Conservation (phyloP, 1,140 invertebrate species). For the Ceratosolen solmsi region DNA sequence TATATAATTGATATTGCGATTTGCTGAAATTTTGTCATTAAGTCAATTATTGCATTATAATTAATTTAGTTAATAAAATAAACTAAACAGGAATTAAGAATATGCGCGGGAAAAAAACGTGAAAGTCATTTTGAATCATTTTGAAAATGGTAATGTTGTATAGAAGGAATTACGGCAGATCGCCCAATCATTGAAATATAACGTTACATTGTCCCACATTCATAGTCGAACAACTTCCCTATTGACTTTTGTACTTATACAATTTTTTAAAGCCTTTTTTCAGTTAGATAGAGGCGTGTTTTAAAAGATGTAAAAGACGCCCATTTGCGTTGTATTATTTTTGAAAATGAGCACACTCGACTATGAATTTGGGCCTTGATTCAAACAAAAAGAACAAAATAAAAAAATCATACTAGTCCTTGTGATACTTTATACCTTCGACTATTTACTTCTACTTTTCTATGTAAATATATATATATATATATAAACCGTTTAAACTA, state of each 20-base stretch:
- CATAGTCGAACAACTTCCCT: constrained; percentile 33
- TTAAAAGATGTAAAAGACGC: not conserved
- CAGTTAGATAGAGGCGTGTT: not conserved
- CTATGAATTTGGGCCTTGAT: constrained; percentile 51
- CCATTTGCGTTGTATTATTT: constrained; percentile 5
- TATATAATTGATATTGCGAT: constrained; percentile 27
- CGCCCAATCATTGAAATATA: constrained; percentile 50
- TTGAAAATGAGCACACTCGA: constrained; percentile 37
- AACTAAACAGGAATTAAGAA: too few relatives aligned
- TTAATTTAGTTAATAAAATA: not conserved
- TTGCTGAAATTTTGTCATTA: not conserved
- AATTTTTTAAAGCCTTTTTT: not conserved
- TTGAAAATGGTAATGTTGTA: not conserved
- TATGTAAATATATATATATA: constrained; percentile 52
- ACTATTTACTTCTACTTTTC: constrained; percentile 69
- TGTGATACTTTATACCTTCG: constrained; percentile 71
- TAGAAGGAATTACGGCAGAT: constrained; percentile 41
- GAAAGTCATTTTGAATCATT: constrained; percentile 23
- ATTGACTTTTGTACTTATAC: not conserved
- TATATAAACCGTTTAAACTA: constrained; percentile 57
- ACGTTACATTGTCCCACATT: constrained; percentile 56
- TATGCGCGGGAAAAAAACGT: too few relatives aligned
- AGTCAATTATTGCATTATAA: constrained; percentile 21
- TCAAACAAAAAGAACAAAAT: too few relatives aligned
- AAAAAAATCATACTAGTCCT: constrained; percentile 62